Evolutionary conservation across 37 sponge, comb jelly and placozoan species (phyloP), one percentile per base, ranked within the genome.

Genomic region (Eunapius fragilis): DNA sequence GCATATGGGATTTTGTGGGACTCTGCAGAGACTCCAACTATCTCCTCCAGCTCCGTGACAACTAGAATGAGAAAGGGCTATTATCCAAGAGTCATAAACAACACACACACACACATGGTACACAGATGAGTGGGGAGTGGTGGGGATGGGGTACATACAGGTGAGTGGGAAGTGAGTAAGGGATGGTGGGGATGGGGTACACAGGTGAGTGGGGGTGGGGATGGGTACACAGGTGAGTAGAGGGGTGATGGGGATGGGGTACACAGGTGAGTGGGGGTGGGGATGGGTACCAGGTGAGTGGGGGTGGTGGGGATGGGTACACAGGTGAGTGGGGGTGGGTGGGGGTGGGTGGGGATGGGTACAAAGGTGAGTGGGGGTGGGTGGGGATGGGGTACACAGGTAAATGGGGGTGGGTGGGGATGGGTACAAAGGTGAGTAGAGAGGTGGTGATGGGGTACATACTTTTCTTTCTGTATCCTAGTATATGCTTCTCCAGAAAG

Each of bases 381-480:
- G 14, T 58, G 58, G 58, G 2, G 58, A 17, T 1, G 41, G 7
- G 58, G 58, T 12, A 58, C 14, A 17, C 19, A 17, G 58, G 58
- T 58, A 58, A 10, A 58, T 4, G 58, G 58, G 6, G 7, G 9
- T 45, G 47, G 47, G 47, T 11, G 4, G 47, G 47, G 47, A 11
- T 45, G 47, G 47, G 47, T 11, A 45, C 9, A 9, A 13, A 23
- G 7, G 2, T 6, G 26, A 37, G n/a, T n/a, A n/a, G n/a, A n/a
- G n/a, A n/a, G n/a, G n/a, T n/a, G n/a, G 72, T 4, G 11, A 22
- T 12, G 68, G 25, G 27, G 5, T 27, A n/a, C 87, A 79, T 58
- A 91, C 91, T 86, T 81, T 76, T 77, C 33, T 58, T 86, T 26
- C 82, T 76, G 69, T 91, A 91, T 36, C 91, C 91, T 7, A 91